Percentiles rank a stretch among this genome's conserved stretches.
These are phyloP conservation scores for Agraylea sexmaculata DNA, from an alignment of 1,140 invertebrate species.

Conservation along the genomic window DNA sequence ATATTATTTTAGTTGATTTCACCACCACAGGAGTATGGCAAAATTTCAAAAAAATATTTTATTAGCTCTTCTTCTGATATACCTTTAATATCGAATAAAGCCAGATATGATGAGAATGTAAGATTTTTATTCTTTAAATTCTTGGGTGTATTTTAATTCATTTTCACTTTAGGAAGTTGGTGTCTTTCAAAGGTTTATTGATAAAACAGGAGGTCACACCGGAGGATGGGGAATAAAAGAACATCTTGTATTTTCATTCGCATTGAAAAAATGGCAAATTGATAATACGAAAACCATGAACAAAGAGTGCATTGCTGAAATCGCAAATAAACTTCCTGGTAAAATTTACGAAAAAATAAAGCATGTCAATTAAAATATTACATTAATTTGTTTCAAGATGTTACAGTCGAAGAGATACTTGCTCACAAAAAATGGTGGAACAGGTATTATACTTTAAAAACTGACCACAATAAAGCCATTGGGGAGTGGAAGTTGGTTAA, in stretches of 20 bases:
- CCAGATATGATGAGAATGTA: background rate
- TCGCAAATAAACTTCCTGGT: no score
- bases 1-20: background rate
- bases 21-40: conserved; percentile 4
- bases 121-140: background rate
- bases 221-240: conserved; percentile 17
- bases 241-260: conserved; percentile 15
- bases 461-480: no score
- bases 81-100: background rate
- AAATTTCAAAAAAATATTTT: conserved; percentile 4
- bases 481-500: no score
- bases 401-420: no score
- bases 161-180: conserved; percentile 9
- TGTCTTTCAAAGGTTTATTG: conserved; percentile 14
- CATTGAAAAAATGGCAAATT: conserved; percentile 15
- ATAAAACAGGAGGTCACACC: conserved; percentile 14
- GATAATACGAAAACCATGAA: no score
- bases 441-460: no score
- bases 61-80: no score
- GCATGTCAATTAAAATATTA: no score
- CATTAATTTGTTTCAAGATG: no score
- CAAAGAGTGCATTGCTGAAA: no score
- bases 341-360: no score
- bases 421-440: no score
- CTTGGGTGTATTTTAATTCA: background rate